Base-by-base conservation (phyloP, 2,797 vertebrate genomes). In the Microctenopoma stevenorrisi region DNA sequence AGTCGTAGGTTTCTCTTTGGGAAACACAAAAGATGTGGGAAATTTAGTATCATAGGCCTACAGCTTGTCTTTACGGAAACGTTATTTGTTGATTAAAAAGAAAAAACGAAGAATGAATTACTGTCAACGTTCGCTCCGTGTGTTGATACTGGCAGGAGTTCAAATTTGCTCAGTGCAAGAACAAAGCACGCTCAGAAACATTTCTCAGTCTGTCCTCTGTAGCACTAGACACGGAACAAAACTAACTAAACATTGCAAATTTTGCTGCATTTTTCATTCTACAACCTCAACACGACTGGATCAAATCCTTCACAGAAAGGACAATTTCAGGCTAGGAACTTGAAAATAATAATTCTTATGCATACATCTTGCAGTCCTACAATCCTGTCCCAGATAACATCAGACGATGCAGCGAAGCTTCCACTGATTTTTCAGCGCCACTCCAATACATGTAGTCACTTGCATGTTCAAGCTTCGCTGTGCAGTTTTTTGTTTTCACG, bases 141-240 rank as follows among this genome's bases (percentile, higher is more conserved):
- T 88, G 88, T 88, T 86, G 88, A 84, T 50, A 26, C 72, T 90
- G 89, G 89, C 90, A 51, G 43, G 35, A 13, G 51, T 70, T 89
- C 83, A 84, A 53, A 81, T 76, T 50, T 66, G 61, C 65, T 86
- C 83, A 69, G 68, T 28, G 76, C 60, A 40, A 72, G 82, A 85
- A 90, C 90, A 90, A 88, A 89, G 85, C 73, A 18, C 38, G 55
- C 84, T 83, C 72, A 72, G 85, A 73, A 65, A 81, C 68, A 50
- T 85, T 86, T 86, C 79, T 86, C 76, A 63, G 64, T 68, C 62
- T 72, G 72, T 84, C 63, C 63, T 83, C 74, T 67, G 72, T 18
- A 49, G 74, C 76, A 42, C 42, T 13, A 68, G 68, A 82, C 73
- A 61, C 11, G 3, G 60, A 76, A 82, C 72, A 64, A 72, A 76